A percentile compares a stretch with the other conserved stretches of the same genome.
Evolutionary conservation across 2,113 vertebrate genomes (phyloP).

Genomic region (Carollia perspicillata): DNA sequence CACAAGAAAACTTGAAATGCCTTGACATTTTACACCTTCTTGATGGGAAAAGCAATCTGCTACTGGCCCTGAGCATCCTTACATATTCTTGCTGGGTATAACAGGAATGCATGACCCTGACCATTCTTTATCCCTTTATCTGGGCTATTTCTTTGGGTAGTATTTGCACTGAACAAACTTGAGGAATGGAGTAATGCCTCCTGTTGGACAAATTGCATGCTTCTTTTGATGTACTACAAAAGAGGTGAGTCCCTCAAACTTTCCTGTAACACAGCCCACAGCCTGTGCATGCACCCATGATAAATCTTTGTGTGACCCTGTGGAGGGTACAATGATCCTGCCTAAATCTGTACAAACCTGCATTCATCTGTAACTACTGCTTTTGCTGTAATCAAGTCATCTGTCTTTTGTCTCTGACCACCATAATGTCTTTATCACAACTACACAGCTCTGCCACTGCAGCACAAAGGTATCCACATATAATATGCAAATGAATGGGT

Average conservation of each 20-base stretch:
- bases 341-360: not conserved
- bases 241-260: not conserved
- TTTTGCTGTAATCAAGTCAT: constrained; percentile 7
- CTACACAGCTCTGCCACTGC: not conserved
- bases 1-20: not conserved
- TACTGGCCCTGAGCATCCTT: not conserved
- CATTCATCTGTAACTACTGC: constrained; percentile 37
- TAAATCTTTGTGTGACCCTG: not conserved
- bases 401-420: constrained; percentile 49
- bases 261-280: not conserved
- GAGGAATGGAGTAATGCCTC: constrained; percentile 48
- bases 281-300: not conserved
- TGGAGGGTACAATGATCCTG: not conserved
- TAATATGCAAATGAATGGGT: not conserved
- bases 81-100: not conserved
- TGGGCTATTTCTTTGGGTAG: not conserved
- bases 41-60: not conserved
- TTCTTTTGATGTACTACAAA: not conserved
- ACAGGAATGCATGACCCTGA: not conserved
- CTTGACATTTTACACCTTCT: not conserved
- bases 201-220: not conserved
- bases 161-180: constrained; percentile 11
- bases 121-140: not conserved
- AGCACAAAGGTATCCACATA: not conserved
- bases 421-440: not conserved